phyloP scores from a whole-genome alignment of 2,113 vertebrate genomes.

The Sphyrna mokarran region DNA sequence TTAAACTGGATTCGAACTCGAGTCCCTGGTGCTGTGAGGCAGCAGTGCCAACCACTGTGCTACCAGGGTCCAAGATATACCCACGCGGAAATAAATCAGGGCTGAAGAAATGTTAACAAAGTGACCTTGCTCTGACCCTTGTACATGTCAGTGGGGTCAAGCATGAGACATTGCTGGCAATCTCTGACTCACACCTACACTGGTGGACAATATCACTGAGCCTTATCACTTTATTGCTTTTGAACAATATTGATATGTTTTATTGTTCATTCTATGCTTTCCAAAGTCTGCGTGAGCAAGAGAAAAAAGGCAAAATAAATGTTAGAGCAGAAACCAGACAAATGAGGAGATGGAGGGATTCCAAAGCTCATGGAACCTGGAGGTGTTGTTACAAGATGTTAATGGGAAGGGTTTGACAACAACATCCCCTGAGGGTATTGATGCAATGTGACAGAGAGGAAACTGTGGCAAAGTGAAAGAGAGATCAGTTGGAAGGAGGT shows the following conservation, averaged over 20 bases:
- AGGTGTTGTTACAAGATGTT: neutral
- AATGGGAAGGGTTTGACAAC: neutral
- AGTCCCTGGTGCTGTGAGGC: no score
- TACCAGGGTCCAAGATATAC: neutral
- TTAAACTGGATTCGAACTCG: no score
- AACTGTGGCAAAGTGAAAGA: neutral
- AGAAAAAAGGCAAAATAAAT: neutral
- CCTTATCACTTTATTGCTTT: neutral
- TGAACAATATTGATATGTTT: no score
- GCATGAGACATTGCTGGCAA: neutral
- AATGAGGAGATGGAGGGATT: neutral
- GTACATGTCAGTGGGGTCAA: neutral
- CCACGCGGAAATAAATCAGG: neutral
- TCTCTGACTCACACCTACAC: neutral
- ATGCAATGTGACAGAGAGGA: neutral
- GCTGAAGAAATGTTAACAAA: neutral
- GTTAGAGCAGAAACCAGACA: neutral
- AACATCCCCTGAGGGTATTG: neutral
- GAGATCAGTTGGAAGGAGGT: neutral
- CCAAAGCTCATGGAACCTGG: neutral
- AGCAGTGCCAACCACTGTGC: no score
- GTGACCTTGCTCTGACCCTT: neutral
- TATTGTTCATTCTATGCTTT: neutral
- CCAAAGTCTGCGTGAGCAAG: neutral
- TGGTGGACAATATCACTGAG: neutral